These are phyloP conservation scores for Pseudorectes ferrugineus DNA, from an alignment of 2,113 vertebrate species.

Conservation along the genomic window DNA sequence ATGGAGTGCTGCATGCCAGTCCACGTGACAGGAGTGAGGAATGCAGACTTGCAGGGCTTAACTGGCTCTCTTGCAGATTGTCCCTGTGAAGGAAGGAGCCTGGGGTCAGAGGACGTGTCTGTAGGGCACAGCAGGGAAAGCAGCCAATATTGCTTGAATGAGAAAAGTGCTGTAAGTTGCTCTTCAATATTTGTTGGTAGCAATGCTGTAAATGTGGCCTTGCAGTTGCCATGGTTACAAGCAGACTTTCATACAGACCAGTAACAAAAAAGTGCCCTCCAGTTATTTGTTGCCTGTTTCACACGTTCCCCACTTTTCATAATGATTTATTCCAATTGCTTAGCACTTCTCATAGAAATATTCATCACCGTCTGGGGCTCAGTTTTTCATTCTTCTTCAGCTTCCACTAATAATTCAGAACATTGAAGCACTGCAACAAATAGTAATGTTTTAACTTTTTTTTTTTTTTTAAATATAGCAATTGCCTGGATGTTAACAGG, in stretches of 20 bases:
- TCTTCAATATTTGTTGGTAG: conserved; percentile 31
- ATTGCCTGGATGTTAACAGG: not conserved
- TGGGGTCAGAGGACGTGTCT: not conserved
- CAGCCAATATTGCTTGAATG: not conserved
- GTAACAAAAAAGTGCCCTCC: conserved; percentile 24
- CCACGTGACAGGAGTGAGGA: not conserved
- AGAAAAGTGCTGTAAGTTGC: conserved; percentile 18
- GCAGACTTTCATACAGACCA: conserved; percentile 13
- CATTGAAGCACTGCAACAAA: not conserved
- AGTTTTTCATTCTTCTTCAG: not conserved
- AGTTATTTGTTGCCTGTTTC: conserved; percentile 23
- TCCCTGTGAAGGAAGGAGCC: not conserved
- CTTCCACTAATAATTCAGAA: not conserved
- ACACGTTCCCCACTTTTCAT: not conserved
- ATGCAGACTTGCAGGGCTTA: not conserved
- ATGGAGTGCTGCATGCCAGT: not conserved
- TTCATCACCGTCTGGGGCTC: not conserved
- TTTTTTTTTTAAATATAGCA: not conserved
- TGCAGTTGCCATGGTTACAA: conserved; percentile 66
- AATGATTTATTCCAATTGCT: conserved; percentile 35
- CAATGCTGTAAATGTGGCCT: conserved; percentile 6
- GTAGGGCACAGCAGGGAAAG: not conserved
- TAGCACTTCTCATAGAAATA: conserved; percentile 26
- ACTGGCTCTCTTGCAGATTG: not conserved
- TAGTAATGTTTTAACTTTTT: not conserved